Base-by-base conservation (phyloP, 2,797 vertebrate genomes). In the Crenichthys baileyi region DNA sequence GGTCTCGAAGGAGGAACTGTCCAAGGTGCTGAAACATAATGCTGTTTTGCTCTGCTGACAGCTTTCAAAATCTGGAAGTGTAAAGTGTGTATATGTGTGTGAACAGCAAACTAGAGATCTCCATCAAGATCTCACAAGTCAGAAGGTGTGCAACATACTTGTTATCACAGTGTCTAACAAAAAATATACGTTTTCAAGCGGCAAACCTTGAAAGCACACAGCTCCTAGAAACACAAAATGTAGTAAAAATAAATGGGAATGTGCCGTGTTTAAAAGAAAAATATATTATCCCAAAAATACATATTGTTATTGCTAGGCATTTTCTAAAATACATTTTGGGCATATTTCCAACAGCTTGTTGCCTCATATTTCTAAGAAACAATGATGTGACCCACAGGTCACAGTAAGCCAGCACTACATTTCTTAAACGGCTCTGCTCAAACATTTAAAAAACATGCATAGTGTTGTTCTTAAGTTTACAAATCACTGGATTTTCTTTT, bases 1-100 rank as follows among this genome's bases (percentile, higher is more conserved):
- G 79, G 85, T 90, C 89, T 92, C 92, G 70, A 85, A 71, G 89
- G 89, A 86, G 90, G 90, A 91, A 87, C 93, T 95, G 91, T 94
- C 93, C 93, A 86, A 83, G 83, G 94, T 94, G 51, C 92, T 94
- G 90, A 94, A 93, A 89, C 83, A 76, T 26, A 26, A 80, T 73
- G 26, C 55, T 11, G 29, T 75, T 79, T 55, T 76, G 84, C 88
- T 79, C 81, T 78, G 85, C 72, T 85, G 86, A 90, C 87, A 93
- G 90, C 81, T 91, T 86, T 91, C 89, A 89, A 86, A 93, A 91
- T 88, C 90, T 88, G 80, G 82, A 93, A 86, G 93, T 92, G 90
- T 91, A 91, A 93, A 93, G 83, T 75, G 76, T 75, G 56, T 50
- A 68, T 79, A 70, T 72, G 41, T 80, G 77, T 53, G 79, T 75